These are phyloP conservation scores for Drosophila sulfurigaster DNA, from an alignment of 1,140 invertebrate species.

Conservation along the genomic window DNA sequence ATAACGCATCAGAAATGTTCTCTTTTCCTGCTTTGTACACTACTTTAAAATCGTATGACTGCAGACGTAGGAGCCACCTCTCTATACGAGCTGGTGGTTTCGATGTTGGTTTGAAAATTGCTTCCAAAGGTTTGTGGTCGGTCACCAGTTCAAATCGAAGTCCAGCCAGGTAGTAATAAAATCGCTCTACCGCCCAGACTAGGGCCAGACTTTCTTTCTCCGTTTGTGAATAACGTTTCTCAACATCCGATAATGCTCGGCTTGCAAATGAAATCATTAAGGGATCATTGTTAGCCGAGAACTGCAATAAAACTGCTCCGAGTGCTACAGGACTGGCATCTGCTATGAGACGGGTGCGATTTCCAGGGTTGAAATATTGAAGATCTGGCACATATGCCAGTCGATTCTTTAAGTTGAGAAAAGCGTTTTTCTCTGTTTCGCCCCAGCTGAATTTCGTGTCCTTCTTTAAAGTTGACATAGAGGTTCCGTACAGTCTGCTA, in stretches of 20 bases:
- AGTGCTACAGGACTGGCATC: conserved; percentile 30
- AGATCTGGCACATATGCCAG: neutral
- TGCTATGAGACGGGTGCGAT: conserved; percentile 27
- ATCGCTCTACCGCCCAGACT: too few species aligned
- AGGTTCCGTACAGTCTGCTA: conserved; percentile 1
- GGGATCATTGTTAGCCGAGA: conserved; percentile 15
- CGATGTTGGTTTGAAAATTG: neutral
- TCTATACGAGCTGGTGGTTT: neutral
- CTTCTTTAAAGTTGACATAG: neutral
- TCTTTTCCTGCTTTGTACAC: too few species aligned
- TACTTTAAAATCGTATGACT: too few species aligned
- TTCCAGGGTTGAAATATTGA: conserved; percentile 12
- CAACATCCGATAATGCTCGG: conserved; percentile 27
- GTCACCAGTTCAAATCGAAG: conserved; percentile 1
- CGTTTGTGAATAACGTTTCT: conserved; percentile 18
- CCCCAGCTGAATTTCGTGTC: neutral
- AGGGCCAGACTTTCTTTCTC: conserved; percentile 10
- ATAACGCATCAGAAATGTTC: too few species aligned
- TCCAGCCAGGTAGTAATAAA: neutral
- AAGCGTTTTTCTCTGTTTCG: conserved; percentile 10
- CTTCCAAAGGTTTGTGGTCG: conserved; percentile 17
- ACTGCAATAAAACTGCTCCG: conserved; percentile 26
- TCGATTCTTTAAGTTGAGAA: conserved; percentile 8
- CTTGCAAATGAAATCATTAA: conserved; percentile 39
- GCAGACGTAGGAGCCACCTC: too few species aligned